phyloP scores from a whole-genome alignment of 53 echinoderm and acorn worm species.

The Mesocentrotus franciscanus region DNA sequence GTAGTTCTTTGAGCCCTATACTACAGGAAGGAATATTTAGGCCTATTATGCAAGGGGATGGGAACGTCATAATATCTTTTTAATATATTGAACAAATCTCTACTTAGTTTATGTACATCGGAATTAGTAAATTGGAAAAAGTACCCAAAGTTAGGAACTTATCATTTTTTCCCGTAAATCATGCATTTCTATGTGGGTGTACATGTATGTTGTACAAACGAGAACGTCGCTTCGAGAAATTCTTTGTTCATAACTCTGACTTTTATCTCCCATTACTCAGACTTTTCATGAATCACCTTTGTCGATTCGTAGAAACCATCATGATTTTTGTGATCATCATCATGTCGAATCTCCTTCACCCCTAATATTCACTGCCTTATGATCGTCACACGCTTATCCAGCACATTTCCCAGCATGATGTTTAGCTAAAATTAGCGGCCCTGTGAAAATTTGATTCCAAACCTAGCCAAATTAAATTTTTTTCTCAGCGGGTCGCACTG shows the following conservation, averaged over 20 bases:
- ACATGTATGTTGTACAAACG: neutral
- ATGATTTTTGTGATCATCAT: neutral
- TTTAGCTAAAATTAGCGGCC: conserved; percentile 56
- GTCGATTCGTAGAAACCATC: conserved; percentile 9
- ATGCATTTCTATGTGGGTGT: neutral
- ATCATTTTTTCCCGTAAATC: too few species aligned
- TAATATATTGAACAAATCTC: too few species aligned
- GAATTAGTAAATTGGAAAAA: too few species aligned
- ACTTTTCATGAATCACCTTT: neutral
- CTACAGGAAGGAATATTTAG: too few species aligned
- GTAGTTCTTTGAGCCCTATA: neutral
- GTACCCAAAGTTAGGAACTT: too few species aligned
- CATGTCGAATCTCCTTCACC: neutral
- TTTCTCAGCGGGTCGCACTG: conserved; percentile 26
- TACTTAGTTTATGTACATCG: too few species aligned
- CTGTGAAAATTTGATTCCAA: conserved; percentile 62
- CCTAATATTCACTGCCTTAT: neutral
- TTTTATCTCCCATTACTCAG: neutral
- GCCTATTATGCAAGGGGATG: neutral
- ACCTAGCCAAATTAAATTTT: conserved; percentile 37
- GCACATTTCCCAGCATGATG: conserved; percentile 13
- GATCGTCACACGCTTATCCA: conserved; percentile 6
- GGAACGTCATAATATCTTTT: neutral
- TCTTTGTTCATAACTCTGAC: neutral
- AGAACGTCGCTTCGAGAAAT: too few species aligned